phyloP scores from a whole-genome alignment of 2,797 vertebrate genomes.

The Pogonophryne albipinna region DNA sequence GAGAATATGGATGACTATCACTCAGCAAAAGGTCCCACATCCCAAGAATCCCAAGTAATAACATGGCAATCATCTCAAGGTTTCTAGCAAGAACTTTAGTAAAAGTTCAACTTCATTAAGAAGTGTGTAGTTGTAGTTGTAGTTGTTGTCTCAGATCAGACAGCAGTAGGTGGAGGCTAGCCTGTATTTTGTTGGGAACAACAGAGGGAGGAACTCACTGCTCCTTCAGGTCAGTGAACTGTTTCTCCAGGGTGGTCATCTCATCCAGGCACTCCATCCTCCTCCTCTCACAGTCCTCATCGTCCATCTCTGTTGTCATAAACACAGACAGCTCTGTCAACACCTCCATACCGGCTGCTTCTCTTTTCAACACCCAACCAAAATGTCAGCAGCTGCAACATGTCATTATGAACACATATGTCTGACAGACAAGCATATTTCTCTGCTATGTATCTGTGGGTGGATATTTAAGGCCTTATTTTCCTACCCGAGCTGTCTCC shows the following conservation, averaged over 20 bases:
- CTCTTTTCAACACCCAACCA: neutral
- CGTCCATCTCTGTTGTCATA: constrained; percentile 94
- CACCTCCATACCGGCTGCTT: neutral
- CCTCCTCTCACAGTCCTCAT: constrained; percentile 98
- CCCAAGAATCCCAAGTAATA: neutral
- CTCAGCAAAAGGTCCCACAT: neutral
- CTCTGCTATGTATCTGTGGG: neutral
- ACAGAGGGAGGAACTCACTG: constrained; percentile 89
- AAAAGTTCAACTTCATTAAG: neutral
- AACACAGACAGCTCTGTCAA: constrained; percentile 41
- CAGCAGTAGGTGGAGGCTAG: neutral
- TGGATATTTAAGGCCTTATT: constrained; percentile 51
- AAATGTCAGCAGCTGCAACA: neutral
- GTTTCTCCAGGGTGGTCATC: constrained; percentile 99
- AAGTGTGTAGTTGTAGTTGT: too few relatives aligned
- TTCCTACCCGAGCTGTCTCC: constrained; percentile 95
- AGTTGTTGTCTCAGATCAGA: too few relatives aligned
- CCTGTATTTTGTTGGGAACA: neutral
- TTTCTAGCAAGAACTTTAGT: neutral
- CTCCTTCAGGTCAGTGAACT: constrained; percentile 98
- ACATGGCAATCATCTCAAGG: neutral
- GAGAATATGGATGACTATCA: neutral
- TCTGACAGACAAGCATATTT: neutral
- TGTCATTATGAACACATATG: neutral
- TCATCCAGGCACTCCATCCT: constrained; percentile 99